Evolutionary conservation across 2,797 vertebrate genomes (phyloP).

Genomic region (Sebastes kiyomatsui): DNA sequence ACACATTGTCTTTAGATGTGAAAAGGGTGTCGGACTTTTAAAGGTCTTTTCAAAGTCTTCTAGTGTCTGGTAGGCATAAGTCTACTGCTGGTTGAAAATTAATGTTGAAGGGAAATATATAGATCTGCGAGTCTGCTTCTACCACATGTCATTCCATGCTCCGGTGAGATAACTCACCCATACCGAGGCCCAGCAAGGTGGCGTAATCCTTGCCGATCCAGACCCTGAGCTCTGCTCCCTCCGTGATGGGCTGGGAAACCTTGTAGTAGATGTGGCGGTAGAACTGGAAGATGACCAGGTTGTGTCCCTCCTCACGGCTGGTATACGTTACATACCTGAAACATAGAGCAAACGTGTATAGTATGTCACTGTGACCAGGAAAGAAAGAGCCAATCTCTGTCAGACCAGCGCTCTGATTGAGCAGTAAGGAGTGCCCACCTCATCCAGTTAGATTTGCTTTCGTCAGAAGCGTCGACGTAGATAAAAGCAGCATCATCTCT

Average conservation of each 20-base stretch:
- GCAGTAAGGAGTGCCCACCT: conserved; percentile 46
- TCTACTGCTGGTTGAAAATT: neutral
- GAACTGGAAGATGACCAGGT: conserved; percentile 80
- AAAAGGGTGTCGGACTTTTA: too few species aligned
- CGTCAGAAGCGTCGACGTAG: conserved; percentile 78
- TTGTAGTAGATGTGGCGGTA: conserved; percentile 82
- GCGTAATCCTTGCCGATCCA: conserved; percentile 84
- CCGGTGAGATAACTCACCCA: conserved; percentile 62
- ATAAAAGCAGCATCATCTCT: conserved; percentile 77
- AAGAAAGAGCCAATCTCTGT: neutral
- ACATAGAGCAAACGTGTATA: neutral
- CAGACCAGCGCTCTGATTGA: neutral
- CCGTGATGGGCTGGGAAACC: conserved; percentile 72
- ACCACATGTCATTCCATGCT: neutral
- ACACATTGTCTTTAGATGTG: too few species aligned
- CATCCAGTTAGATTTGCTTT: conserved; percentile 78
- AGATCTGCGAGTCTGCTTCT: neutral
- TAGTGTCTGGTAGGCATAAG: too few species aligned
- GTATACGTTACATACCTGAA: conserved; percentile 79
- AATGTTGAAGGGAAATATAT: neutral
- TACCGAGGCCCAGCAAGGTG: conserved; percentile 76
- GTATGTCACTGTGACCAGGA: neutral
- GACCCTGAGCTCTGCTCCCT: conserved; percentile 77
- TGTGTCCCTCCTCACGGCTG: conserved; percentile 77
- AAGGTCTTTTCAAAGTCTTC: too few species aligned